Conservation (phyloP, 2,113 vertebrate genomes). For the Mirza zaza region DNA sequence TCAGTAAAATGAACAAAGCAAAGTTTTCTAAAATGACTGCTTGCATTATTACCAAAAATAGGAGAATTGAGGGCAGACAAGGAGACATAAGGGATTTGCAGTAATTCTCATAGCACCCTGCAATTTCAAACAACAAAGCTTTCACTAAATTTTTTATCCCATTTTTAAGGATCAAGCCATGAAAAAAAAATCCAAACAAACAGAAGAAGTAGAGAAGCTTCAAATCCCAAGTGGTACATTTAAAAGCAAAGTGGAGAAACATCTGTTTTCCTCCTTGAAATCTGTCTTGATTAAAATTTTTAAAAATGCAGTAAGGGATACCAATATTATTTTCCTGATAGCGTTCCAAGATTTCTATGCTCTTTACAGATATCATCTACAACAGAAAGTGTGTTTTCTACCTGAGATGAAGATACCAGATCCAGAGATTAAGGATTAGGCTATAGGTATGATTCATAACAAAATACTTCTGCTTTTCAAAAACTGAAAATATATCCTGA, state of each 20-base stretch:
- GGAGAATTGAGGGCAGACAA: conserved; percentile 55
- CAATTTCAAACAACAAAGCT: conserved; percentile 72
- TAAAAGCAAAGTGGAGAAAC: conserved; percentile 67
- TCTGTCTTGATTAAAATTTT: conserved; percentile 52
- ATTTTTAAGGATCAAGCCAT: conserved; percentile 46
- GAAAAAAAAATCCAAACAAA: conserved; percentile 64
- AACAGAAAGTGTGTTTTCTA: conserved; percentile 46
- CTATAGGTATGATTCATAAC: not conserved
- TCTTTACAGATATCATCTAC: not conserved
- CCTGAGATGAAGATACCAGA: not conserved
- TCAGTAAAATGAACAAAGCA: conserved; percentile 43
- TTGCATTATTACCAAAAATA: conserved; percentile 63
- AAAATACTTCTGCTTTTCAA: conserved; percentile 15
- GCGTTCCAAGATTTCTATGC: not conserved
- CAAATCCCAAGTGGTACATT: conserved; percentile 69
- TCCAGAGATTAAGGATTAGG: not conserved
- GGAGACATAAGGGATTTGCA: conserved; percentile 66
- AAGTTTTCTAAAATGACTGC: conserved; percentile 67
- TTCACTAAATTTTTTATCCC: conserved; percentile 47
- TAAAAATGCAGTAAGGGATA: not conserved
- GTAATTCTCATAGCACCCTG: conserved; percentile 51
- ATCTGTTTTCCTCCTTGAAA: conserved; percentile 67
- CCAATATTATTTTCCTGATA: conserved; percentile 37
- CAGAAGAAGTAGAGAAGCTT: conserved; percentile 67
- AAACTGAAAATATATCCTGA: not conserved